Percentiles rank a stretch among this genome's conserved stretches.
These are phyloP conservation scores for Chaenocephalus aceratus DNA, from an alignment of 2,113 vertebrate species.

Conservation along the genomic window DNA sequence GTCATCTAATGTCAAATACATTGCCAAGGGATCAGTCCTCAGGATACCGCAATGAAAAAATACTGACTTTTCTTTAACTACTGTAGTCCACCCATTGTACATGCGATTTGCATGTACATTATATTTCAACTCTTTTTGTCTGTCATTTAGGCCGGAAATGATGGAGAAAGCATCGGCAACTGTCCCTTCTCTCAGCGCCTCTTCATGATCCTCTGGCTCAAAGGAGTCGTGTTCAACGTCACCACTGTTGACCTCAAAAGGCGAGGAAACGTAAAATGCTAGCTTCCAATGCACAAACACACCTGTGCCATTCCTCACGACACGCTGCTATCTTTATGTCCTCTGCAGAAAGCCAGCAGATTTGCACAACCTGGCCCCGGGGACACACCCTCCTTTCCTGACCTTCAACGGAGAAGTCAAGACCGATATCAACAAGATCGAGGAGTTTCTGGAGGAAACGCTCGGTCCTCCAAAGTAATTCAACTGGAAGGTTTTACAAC, in stretches of 20 bases:
- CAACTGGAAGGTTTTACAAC: conserved; percentile 39
- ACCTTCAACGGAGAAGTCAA: conserved; percentile 97
- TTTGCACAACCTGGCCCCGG: conserved; percentile 96
- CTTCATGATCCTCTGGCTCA: conserved; percentile 99
- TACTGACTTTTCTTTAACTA: no score
- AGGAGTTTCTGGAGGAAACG: conserved; percentile 95
- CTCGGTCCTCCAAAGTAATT: conserved; percentile 93
- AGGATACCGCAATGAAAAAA: no score
- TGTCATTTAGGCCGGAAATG: conserved; percentile 89
- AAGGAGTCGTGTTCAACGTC: conserved; percentile 98
- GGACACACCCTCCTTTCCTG: conserved; percentile 96
- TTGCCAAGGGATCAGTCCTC: no score
- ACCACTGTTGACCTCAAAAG: conserved; percentile 98
- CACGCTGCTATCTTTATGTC: neutral
- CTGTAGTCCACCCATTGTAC: neutral
- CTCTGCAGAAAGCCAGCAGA: conserved; percentile 93
- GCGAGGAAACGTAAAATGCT: conserved; percentile 66
- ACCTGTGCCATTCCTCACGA: neutral
- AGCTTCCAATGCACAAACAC: neutral
- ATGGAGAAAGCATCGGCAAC: conserved; percentile 98
- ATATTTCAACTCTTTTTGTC: neutral
- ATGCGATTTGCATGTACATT: neutral
- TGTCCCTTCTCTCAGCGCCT: conserved; percentile 98
- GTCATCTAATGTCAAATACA: no score
- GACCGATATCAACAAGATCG: conserved; percentile 98